A percentile compares a stretch with the other conserved stretches of the same genome.
Evolutionary conservation across 2,797 vertebrate species (phyloP).

Genomic region (Nasua narica): DNA sequence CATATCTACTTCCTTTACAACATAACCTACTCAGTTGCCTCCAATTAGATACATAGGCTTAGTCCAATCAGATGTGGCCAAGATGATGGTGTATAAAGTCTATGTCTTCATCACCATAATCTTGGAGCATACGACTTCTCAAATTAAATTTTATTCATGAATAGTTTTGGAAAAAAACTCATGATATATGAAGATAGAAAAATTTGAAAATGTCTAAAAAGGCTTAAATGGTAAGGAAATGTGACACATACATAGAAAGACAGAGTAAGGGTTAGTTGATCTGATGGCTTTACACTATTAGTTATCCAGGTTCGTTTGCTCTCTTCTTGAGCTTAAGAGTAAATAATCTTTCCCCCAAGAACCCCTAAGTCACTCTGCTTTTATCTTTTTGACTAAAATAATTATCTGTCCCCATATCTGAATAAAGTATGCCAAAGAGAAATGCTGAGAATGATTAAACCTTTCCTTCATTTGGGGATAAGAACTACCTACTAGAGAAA

Average conservation of each 20-base stretch:
- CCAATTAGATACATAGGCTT: background rate
- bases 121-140: background rate
- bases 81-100: background rate
- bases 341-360: background rate
- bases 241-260: background rate
- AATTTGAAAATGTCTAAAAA: background rate
- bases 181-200: background rate
- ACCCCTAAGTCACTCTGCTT: background rate
- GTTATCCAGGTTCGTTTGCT: background rate
- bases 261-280: background rate
- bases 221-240: background rate
- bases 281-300: background rate
- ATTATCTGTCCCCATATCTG: background rate
- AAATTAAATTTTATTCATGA: background rate
- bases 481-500: background rate
- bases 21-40: background rate
- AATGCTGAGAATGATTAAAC: background rate
- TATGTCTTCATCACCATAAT: background rate
- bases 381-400: background rate
- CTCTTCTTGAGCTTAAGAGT: background rate
- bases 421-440: background rate
- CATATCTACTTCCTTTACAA: background rate
- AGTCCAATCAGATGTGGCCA: background rate
- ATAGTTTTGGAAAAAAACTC: background rate
- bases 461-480: background rate